Evolutionary conservation across 1,140 invertebrate genomes (phyloP).

Genomic region (Ips typographus): DNA sequence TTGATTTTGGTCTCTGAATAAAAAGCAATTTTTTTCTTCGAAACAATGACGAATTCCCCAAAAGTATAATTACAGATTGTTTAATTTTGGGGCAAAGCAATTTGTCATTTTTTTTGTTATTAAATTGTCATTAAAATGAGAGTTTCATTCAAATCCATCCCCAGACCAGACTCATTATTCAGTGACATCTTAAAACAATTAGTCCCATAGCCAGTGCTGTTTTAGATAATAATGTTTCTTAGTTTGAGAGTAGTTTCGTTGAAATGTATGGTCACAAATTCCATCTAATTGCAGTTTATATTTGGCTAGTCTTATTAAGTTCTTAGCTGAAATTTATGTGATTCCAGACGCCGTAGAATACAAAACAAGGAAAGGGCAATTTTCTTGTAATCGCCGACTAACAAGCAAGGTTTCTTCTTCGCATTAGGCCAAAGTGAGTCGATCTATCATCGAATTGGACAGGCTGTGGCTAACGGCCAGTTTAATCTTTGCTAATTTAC

Average conservation of each 20-base stretch:
- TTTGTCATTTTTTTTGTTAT: background rate
- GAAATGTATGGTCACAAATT: background rate
- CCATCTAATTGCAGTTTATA: background rate
- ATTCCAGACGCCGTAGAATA: too few species aligned
- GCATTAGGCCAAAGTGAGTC: slow-evolving; percentile 25
- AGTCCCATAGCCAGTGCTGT: slow-evolving; percentile 4
- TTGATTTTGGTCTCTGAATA: slow-evolving; percentile 1
- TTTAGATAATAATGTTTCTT: slow-evolving; percentile 14
- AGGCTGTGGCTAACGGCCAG: slow-evolving; percentile 28
- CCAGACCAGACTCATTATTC: slow-evolving; percentile 9
- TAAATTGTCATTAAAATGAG: background rate
- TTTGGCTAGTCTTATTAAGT: too few species aligned
- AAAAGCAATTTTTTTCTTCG: background rate
- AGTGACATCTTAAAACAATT: background rate
- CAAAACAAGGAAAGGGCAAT: too few species aligned
- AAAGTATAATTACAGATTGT: background rate
- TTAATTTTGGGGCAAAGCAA: background rate
- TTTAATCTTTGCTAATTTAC: slow-evolving; percentile 38
- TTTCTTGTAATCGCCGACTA: background rate
- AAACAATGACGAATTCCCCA: background rate
- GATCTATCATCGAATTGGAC: slow-evolving; percentile 28
- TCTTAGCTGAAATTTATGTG: too few species aligned
- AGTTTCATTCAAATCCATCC: slow-evolving; percentile 1
- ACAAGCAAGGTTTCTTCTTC: slow-evolving; percentile 14
- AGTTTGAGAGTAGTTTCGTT: slow-evolving; percentile 8